Evolutionary conservation across 92 coral and sea anemone genomes (phyloP), one percentile per base, ranked within the genome.

Genomic region (Chrysogorgia sp.): DNA sequence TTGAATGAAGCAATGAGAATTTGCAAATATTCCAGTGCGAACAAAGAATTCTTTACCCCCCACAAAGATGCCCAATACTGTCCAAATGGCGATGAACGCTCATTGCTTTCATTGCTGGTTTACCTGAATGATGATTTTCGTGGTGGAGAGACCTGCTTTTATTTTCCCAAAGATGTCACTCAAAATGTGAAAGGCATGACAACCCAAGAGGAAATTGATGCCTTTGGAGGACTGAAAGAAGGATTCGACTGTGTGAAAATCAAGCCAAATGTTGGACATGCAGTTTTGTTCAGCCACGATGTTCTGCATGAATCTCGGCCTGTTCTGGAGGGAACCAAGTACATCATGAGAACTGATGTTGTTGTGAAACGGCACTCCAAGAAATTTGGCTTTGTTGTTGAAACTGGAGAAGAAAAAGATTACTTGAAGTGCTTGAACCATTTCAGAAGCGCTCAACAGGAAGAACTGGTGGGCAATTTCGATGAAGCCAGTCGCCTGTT

Each of bases 21-120:
- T 9, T 48, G 31, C 77, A 71, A 71, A 71, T 71, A 71, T 50
- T 71, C 43, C 25, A 23, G 77, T 2, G 43, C 10, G 37, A 71
- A 21, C 12, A 71, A 48, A 20, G 77, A 34, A 20, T 50, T 8
- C 43, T 71, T 71, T 71, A 62, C 41, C 20, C 77, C 77, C 0
- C 77, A 71, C 77, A 71, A 71, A 49, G 77, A 71, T 49, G 77
- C 77, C 10, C 77, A 71, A 71, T 71, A 41, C 23, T 71, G 77
- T 71, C 77, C 77, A 71, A 71, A 50, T 50, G 77, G 61, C 28
- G 77, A 71, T 34, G 22, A 71, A 50, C 77, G 77, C 10, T 71
- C 77, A 30, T 14, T 71, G 20, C n/a, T 71, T 30, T 48, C 77
- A 45, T 48, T 71, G 62, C 24, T 71, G 19, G 34, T 71, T 31